Evolutionary conservation across 1,140 invertebrate genomes (phyloP), one percentile per base, ranked within the genome.

Genomic region (Venturia canescens): DNA sequence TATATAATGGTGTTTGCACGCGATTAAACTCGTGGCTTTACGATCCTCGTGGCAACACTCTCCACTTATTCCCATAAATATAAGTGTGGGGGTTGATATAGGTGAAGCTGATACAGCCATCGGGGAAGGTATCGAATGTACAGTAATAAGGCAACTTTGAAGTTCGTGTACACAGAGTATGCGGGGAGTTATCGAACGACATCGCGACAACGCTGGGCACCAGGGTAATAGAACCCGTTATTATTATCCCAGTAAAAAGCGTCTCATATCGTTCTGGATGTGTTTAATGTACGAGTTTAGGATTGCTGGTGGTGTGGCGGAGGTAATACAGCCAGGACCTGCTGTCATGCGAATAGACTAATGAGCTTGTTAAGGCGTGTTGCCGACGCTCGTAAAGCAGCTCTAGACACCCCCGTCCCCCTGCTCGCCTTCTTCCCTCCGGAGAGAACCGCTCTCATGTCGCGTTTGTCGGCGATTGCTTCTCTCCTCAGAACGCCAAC

Each of bases 291-390:
- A 69, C n/a, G 15, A 69, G 66, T 69, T 26, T 13, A 29, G 60
- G 9, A 26, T 66, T 26, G 60, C 13, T 66, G 27, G 60, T 29
- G 7, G 21, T 48, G 60, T 29, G 7, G 21, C 26, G 15, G 38
- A 50, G 27, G 26, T 63, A 76, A 53, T 76, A 38, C 16, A 76
- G 74, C 53, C n/a, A n/a, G n/a, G 53, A 29, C 38, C 50, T 63
- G 79, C 85, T 86, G 85, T 87, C 87, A 87, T 86, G 86, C 83
- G 84, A 86, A 87, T 87, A 87, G 88, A 89, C 87, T 89, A 88
- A 88, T 87, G 88, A 88, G 86, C 86, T 88, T 87, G 88, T 88
- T 88, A 89, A 89, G 85, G 74, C 82, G 79, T 86, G 84, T 85
- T 85, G 85, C 85, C 83, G 86, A 84, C 82, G 77, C 76, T 77